Evolutionary conservation across 2,888 invertebrate species (phyloP).

Genomic region (Cheilosia vernalis): DNA sequence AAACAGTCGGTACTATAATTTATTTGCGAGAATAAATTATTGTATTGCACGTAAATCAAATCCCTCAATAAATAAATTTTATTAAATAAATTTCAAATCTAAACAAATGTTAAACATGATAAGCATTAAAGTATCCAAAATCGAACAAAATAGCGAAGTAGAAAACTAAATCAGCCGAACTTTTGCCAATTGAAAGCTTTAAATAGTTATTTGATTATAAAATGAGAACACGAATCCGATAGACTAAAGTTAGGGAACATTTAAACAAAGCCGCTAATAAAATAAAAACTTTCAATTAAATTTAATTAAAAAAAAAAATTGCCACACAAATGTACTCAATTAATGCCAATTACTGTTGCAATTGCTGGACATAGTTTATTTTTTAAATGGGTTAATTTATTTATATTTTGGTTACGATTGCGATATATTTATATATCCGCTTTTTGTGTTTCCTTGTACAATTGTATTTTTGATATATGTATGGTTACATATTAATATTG

Average conservation of each 20-base stretch:
- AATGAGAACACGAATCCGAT: slow-evolving; percentile 9
- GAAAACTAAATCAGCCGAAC: slow-evolving; percentile 21
- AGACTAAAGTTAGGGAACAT: slow-evolving; percentile 29
- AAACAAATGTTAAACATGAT: slow-evolving; percentile 60
- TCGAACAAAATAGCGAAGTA: slow-evolving; percentile 48
- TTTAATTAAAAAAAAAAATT: slow-evolving; percentile 33
- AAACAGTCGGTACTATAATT: slow-evolving; percentile 82
- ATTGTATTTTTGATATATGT: slow-evolving; percentile 50
- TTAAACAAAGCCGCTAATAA: slow-evolving; percentile 46
- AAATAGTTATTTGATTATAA: slow-evolving; percentile 59
- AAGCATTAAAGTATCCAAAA: slow-evolving; percentile 60
- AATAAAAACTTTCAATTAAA: slow-evolving; percentile 19
- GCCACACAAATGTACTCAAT: neutral
- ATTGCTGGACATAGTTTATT: slow-evolving; percentile 58
- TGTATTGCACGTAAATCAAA: slow-evolving; percentile 83
- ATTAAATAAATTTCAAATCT: slow-evolving; percentile 69
- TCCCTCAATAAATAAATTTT: slow-evolving; percentile 82
- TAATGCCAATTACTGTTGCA: slow-evolving; percentile 65
- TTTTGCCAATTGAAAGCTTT: slow-evolving; percentile 50
- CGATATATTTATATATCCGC: slow-evolving; percentile 44
- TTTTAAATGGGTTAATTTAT: slow-evolving; percentile 54
- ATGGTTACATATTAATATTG: slow-evolving; percentile 56
- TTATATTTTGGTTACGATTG: slow-evolving; percentile 18
- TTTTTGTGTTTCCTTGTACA: slow-evolving; percentile 69
- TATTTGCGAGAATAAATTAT: slow-evolving; percentile 81